Percentiles rank a stretch among this genome's conserved stretches.
Evolutionary conservation across 2,888 invertebrate species (phyloP).

Genomic region (Bombylius discolor): DNA sequence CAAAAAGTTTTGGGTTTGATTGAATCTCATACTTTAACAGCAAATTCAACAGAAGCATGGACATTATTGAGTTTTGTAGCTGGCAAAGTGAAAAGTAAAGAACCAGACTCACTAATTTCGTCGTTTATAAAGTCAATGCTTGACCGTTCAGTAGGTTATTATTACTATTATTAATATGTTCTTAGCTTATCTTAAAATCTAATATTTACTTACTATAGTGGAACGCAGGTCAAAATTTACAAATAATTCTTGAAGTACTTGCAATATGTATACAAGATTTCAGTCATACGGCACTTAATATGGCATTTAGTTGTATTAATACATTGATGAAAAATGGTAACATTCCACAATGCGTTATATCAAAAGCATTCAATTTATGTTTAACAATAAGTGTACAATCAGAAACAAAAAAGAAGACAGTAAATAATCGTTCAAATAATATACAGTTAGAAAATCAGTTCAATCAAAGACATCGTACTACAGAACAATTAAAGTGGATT

Average conservation of each 20-base stretch:
- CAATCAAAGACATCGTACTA: neutral
- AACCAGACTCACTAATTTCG: constrained; percentile 29
- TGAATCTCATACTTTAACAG: constrained; percentile 29
- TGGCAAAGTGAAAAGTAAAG: constrained; percentile 26
- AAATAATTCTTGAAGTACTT: constrained; percentile 30
- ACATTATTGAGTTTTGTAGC: constrained; percentile 30
- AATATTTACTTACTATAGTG: constrained; percentile 16
- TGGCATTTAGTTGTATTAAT: constrained; percentile 27
- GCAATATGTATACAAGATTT: constrained; percentile 26
- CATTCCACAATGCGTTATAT: constrained; percentile 27
- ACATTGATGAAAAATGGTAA: constrained; percentile 24
- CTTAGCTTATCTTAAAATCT: neutral
- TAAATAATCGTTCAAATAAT: constrained; percentile 6
- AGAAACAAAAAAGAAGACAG: constrained; percentile 12
- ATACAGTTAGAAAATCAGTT: neutral
- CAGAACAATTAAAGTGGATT: constrained; percentile 20
- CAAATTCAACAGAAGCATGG: constrained; percentile 35
- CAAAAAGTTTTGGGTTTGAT: constrained; percentile 24
- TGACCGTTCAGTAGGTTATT: constrained; percentile 8
- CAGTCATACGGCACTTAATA: constrained; percentile 30
- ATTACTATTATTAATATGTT: neutral
- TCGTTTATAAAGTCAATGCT: constrained; percentile 11
- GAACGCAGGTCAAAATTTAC: constrained; percentile 30
- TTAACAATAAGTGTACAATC: constrained; percentile 25
- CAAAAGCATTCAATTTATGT: constrained; percentile 29